Evolutionary conservation across 2,113 vertebrate genomes (phyloP).

Genomic region (Oxygymnocypris stewartii): DNA sequence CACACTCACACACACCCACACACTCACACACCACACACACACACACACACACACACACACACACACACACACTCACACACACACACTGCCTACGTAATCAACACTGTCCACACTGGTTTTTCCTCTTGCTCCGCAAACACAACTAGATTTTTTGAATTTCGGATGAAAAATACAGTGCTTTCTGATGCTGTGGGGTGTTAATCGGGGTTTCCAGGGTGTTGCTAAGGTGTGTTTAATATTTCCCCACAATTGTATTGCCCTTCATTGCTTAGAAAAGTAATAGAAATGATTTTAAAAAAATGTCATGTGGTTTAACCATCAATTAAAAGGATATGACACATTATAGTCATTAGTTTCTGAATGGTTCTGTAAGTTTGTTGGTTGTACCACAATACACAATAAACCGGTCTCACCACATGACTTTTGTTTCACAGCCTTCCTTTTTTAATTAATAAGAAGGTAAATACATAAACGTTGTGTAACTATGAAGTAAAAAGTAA

Average conservation of each 20-base stretch:
- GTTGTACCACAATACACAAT: no score
- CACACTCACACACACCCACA: no score
- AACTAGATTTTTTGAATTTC: neutral
- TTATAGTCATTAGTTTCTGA: neutral
- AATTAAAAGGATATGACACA: neutral
- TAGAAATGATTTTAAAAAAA: neutral
- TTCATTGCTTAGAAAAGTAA: no score
- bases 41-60: neutral
- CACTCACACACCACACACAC: no score
- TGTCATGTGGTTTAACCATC: neutral
- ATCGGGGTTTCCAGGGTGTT: neutral
- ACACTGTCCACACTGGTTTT: neutral
- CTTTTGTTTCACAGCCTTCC: no score
- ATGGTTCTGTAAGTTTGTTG: no score
- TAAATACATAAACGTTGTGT: neutral
- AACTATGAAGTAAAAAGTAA: neutral
- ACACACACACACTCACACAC: neutral
- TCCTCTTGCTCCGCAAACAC: neutral
- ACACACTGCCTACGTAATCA: conserved; percentile 37
- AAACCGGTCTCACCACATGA: no score
- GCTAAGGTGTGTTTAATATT: neutral
- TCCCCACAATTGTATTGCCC: no score
- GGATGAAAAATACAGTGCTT: neutral
- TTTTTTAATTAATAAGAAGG: no score
- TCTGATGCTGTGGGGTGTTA: neutral